Base-by-base conservation (phyloP, 2,113 vertebrate genomes). In the Henicopernis longicauda region DNA sequence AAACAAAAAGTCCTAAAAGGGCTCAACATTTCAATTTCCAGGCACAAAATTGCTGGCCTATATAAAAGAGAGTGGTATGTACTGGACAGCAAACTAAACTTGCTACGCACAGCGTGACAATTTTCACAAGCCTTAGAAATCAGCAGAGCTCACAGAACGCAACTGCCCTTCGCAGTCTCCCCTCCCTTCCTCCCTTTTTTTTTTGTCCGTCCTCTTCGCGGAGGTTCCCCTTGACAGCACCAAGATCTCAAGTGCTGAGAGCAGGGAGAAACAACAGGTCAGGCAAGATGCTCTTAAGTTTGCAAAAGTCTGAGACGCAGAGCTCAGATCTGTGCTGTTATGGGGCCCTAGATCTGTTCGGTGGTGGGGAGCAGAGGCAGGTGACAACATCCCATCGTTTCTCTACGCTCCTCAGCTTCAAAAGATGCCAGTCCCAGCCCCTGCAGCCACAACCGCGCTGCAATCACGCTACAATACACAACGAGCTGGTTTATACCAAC, bases 201-300 rank as follows among this genome's bases (percentile, higher is more conserved):
- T 36, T 90, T 45, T 69, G 2, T 12, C 9, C 19, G 1, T 19
- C 44, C 71, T 45, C 26, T 71, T 29, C 0, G 0, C 17, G 55
- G 17, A 55, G 9, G 47, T 67, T 52, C 17, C 50, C 78, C 63
- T 55, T 1, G 8, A 54, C 8, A 26, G 38, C 61, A 44, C 16
- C 34, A n/a, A 76, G 32, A 19, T 50, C 49, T 78, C 76, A 72
- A 15, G 17, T 14, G 31, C 23, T 72, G 29, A 58, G 27, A 80
- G 31, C 5, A 50, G 8, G 38, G 61, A 50, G 29, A 78, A 79
- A 80, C 3, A 50, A 62, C 21, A 50, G 12, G 7, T 36, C 32
- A 38, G 49, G 26, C 8, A 62, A 65, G 26, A 59, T 22, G 19
- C 42, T 67, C 42, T 50, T 42, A 16, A 50, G 52, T 20, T 40